Evolutionary conservation across 2,888 invertebrate genomes (phyloP).

Genomic region (Acheta domesticus): DNA sequence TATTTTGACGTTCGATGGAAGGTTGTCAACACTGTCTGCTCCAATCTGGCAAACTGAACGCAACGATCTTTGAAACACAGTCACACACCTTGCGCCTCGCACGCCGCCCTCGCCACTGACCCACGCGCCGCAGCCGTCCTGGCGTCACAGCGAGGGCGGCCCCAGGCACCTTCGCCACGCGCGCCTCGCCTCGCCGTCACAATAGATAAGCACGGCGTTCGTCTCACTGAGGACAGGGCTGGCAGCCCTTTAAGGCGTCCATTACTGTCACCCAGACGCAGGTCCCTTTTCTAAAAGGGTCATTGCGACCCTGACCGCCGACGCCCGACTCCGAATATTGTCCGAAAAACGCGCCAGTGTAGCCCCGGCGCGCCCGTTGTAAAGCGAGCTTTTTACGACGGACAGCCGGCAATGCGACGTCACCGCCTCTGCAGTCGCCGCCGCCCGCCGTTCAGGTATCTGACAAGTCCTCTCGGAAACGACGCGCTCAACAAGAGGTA

Average conservation of each 20-base stretch:
- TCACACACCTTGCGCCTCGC: too few species aligned
- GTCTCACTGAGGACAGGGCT: neutral
- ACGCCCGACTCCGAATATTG: neutral
- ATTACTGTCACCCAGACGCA: neutral
- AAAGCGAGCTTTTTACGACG: neutral
- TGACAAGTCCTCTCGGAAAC: neutral
- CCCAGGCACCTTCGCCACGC: too few species aligned
- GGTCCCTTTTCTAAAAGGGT: slow-evolving; percentile 5
- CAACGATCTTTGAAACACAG: too few species aligned
- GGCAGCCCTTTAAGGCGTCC: slow-evolving; percentile 4
- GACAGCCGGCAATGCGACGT: neutral
- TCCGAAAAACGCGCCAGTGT: neutral
- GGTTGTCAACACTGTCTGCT: too few species aligned
- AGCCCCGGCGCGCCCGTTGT: neutral
- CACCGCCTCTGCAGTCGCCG: neutral
- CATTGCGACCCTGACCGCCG: neutral
- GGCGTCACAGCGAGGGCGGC: too few species aligned
- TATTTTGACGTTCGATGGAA: too few species aligned
- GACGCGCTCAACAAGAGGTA: too few species aligned
- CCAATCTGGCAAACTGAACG: too few species aligned
- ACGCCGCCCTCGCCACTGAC: too few species aligned
- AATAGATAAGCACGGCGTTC: neutral
- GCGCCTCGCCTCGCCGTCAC: neutral
- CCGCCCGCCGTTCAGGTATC: neutral
- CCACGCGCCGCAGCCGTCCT: too few species aligned